These are phyloP conservation scores for Pituophis catenifer DNA, from an alignment of 2,113 vertebrate genomes.

Conservation along the genomic window DNA sequence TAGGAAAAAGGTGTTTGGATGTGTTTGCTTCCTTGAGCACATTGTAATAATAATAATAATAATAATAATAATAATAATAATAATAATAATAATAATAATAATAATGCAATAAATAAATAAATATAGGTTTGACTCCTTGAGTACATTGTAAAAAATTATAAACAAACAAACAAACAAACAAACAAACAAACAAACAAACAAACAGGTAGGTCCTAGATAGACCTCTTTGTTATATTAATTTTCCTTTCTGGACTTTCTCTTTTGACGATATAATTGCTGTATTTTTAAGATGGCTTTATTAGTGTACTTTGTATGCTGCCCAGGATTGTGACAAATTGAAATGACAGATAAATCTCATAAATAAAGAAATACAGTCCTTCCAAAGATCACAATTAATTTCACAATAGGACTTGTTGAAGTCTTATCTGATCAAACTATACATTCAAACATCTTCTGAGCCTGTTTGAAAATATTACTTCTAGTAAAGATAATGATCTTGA, in stretches of 20 bases:
- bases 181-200: no score
- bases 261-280: neutral
- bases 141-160: no score
- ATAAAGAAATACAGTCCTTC: neutral
- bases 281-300: neutral
- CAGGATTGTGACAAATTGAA: neutral
- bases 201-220: neutral
- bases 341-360: neutral
- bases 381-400: neutral
- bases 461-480: neutral
- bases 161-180: no score
- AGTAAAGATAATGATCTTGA: neutral
- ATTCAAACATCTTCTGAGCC: neutral
- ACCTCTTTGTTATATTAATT: neutral
- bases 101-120: no score
- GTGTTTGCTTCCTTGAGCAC: neutral
- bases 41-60: neutral
- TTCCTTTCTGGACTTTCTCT: neutral
- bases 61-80: no score
- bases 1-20: neutral
- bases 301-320: neutral
- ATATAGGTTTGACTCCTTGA: no score
- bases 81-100: no score
- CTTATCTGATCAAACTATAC: neutral
- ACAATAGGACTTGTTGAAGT: neutral